These are phyloP conservation scores for Hylia prasina DNA, from an alignment of 2,113 vertebrate genomes.

Conservation along the genomic window DNA sequence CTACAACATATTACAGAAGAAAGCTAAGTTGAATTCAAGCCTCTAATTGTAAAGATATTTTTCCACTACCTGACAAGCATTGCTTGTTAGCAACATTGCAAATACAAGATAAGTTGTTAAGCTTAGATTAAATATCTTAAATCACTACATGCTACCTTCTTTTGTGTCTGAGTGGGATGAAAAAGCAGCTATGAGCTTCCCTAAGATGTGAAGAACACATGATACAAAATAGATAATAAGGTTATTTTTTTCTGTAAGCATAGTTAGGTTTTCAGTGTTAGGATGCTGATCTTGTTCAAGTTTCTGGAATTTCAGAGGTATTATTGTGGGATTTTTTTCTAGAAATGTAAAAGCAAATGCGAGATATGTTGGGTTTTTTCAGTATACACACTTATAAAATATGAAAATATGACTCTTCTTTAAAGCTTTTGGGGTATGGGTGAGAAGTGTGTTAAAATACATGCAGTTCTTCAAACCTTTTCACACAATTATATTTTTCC, in stretches of 20 bases:
- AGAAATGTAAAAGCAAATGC: neutral
- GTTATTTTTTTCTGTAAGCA: neutral
- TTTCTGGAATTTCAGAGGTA: neutral
- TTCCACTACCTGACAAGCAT: neutral
- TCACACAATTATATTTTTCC: neutral
- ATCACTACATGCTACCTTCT: neutral
- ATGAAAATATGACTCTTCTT: neutral
- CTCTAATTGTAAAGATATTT: slow-evolving; percentile 3
- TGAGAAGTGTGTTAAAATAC: neutral
- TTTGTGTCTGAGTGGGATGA: neutral
- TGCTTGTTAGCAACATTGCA: neutral
- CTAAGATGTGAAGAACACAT: neutral
- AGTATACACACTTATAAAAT: neutral
- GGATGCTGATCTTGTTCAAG: neutral
- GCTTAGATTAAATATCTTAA: neutral
- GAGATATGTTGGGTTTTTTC: neutral
- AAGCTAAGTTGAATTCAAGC: neutral
- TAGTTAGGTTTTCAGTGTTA: neutral
- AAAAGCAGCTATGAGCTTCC: neutral
- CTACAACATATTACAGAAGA: neutral
- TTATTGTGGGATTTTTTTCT: neutral
- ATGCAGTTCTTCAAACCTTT: neutral
- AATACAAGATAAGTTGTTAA: neutral
- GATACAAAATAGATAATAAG: neutral
- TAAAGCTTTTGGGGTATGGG: neutral